Evolutionary conservation across 2,888 invertebrate species (phyloP), one percentile per base, ranked within the genome.

Genomic region (Iselma pallidipennis): DNA sequence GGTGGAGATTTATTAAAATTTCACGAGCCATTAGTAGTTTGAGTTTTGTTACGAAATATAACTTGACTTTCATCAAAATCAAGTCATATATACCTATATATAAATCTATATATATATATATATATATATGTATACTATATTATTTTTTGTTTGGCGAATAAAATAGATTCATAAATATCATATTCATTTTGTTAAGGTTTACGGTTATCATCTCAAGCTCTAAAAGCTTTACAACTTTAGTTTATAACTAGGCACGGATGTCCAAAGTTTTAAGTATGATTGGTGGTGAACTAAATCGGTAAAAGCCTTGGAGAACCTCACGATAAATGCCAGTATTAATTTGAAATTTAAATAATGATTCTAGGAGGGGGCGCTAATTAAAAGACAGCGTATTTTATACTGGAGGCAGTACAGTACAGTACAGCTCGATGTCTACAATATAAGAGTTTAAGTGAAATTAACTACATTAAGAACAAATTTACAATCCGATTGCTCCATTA

Each of bases 191-290:
- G 54, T 53, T 25, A 16, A 52, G 49, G 28, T 60, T 61, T 61
- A 61, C 33, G 57, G 50, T 51, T 57, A 53, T 25, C 53, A 23
- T 49, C 61, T 50, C 48, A 45, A 56, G 51, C 54, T 61, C 53
- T 61, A 61, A 61, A 51, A 56, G 60, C 59, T 55, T 55, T 60
- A 48, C 49, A 25, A 49, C 59, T 54, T 28, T 56, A 60, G 50
- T 60, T 56, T 52, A 60, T 55, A 52, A 57, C 49, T 26, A 23
- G 49, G 49, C 42, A 19, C 19, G 19, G 49, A 49, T 57, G 37
- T 16, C 16, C 16, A 48, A 61, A 61, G 21, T 61, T 57, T 61
- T 57, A 61, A 57, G 49, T 61, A 61, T 61, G 57, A 61, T 61
- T 61, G 56, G 55, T 59, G 60, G 56, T 33, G 33, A 48, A 50